Evolutionary conservation across 2,888 invertebrate genomes (phyloP).

Genomic region (Sicus ferrugineus): DNA sequence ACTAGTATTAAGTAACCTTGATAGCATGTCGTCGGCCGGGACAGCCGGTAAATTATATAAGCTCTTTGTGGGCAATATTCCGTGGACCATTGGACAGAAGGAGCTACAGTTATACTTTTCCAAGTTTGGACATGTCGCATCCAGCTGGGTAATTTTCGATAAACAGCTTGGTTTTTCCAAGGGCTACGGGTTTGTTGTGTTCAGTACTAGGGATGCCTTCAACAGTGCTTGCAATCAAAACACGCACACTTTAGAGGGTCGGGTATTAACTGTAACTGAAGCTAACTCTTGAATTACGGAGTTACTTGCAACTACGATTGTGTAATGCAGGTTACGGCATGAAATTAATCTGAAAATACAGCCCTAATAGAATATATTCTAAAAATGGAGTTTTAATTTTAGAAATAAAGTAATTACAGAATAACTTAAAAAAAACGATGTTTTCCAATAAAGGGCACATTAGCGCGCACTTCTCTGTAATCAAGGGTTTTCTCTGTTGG

Average conservation of each 20-base stretch:
- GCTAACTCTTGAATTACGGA: conserved; percentile 57
- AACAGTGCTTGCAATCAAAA: conserved; percentile 71
- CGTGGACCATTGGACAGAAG: conserved; percentile 80
- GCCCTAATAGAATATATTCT: neutral
- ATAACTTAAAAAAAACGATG: no score
- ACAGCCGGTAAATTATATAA: conserved; percentile 65
- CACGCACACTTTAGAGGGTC: conserved; percentile 75
- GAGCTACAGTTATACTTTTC: conserved; percentile 80
- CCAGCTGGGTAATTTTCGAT: conserved; percentile 75
- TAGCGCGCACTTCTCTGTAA: no score
- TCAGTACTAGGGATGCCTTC: conserved; percentile 70
- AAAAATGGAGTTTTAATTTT: no score
- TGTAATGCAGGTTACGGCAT: neutral
- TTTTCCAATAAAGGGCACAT: no score
- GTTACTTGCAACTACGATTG: neutral
- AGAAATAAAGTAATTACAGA: no score
- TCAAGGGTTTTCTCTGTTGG: no score
- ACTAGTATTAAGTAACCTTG: neutral
- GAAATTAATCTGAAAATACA: neutral
- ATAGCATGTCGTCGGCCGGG: conserved; percentile 48
- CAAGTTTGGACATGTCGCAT: conserved; percentile 76
- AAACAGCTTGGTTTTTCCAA: conserved; percentile 78
- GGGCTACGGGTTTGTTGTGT: conserved; percentile 79
- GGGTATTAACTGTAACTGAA: conserved; percentile 67
- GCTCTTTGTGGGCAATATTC: conserved; percentile 78